A percentile compares a stretch with the other conserved stretches of the same genome.
Evolutionary conservation across 2,888 invertebrate genomes (phyloP).

Genomic region (Cancer borealis): DNA sequence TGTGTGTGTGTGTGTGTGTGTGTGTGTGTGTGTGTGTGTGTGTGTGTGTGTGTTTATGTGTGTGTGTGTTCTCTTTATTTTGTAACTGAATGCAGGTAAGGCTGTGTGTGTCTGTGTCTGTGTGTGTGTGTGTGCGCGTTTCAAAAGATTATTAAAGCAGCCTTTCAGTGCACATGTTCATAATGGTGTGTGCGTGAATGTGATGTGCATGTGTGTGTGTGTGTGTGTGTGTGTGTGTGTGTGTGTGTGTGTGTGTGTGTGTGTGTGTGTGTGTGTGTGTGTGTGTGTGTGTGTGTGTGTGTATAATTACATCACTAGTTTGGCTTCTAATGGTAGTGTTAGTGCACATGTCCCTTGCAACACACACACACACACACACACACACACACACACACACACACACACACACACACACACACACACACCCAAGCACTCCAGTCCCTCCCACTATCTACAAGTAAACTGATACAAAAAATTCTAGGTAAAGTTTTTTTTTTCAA

Average conservation of each 20-base stretch:
- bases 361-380: background rate
- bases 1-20: background rate
- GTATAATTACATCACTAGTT: background rate
- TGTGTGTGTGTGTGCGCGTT: background rate
- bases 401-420: background rate
- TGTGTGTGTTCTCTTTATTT: background rate
- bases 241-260: slow-evolving; percentile 7
- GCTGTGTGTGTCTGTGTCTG: background rate
- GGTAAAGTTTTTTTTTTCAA: background rate
- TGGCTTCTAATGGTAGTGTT: background rate
- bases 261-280: slow-evolving; percentile 20
- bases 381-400: slow-evolving; percentile 31
- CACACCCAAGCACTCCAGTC: background rate
- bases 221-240: slow-evolving; percentile 26
- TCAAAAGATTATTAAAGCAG: background rate
- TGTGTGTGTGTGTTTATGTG: background rate
- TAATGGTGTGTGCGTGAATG: slow-evolving; percentile 5
- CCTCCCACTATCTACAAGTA: background rate
- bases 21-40: no score
- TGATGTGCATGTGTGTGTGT: slow-evolving; percentile 22
- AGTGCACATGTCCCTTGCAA: background rate
- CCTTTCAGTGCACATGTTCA: background rate
- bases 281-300: slow-evolving; percentile 28
- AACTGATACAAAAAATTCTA: background rate
- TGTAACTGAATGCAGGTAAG: no score